Evolutionary conservation across 2,113 vertebrate species (phyloP).

Genomic region (Microtus oregoni): DNA sequence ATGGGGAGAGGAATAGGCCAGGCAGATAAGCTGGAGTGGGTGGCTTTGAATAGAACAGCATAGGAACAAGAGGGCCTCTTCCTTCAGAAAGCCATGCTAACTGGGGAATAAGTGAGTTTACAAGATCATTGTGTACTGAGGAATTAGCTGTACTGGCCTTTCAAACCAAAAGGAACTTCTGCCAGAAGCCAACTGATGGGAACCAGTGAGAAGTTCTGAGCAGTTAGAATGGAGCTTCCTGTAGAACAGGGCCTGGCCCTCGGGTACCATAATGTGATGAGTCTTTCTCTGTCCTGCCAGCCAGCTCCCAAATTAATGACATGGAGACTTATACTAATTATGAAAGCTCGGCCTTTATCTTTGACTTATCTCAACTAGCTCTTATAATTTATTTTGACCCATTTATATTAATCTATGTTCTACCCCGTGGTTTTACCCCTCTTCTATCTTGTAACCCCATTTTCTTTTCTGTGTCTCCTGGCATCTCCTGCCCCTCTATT

Average conservation of each 20-base stretch:
- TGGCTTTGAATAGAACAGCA: not conserved
- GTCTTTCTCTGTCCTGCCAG: not conserved
- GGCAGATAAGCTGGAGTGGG: not conserved
- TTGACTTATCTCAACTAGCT: not conserved
- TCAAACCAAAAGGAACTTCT: not conserved
- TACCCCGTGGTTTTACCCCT: not conserved
- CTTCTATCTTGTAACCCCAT: not conserved
- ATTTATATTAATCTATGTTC: not conserved
- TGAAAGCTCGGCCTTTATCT: not conserved
- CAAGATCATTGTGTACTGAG: not conserved
- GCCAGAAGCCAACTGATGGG: not conserved
- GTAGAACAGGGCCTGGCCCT: not conserved
- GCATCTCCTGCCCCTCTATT: not conserved
- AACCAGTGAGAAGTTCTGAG: not conserved
- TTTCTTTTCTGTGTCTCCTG: not conserved
- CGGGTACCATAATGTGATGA: accelerated
- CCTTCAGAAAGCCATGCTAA: not conserved
- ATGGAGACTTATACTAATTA: not conserved
- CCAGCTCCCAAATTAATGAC: not conserved
- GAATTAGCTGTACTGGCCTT: not conserved
- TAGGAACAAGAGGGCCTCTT: not conserved
- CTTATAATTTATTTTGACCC: not conserved
- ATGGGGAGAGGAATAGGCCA: not conserved
- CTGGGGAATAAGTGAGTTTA: not conserved
- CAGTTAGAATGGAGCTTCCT: not conserved